Evolutionary conservation across 2,113 vertebrate genomes (phyloP), one percentile per base, ranked within the genome.

Genomic region (Psilopsiagon aymara): DNA sequence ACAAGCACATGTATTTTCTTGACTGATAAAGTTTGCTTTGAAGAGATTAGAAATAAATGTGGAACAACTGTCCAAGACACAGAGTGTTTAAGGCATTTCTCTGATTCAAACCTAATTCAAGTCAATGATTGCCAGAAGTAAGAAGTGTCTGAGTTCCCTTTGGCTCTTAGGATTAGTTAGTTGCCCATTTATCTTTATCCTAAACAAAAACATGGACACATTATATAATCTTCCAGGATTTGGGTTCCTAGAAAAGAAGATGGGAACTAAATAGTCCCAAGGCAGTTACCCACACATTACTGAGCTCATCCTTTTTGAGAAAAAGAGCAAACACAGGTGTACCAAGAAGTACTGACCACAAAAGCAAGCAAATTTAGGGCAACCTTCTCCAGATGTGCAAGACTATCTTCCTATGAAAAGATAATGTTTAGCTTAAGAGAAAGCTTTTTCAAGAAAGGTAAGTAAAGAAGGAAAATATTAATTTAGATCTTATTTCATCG

Each of bases 41-140:
- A 94, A 52, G 19, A 87, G 9, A 91, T 87, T 76, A 90, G 46
- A 94, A 95, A 82, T 85, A 92, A 92, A 87, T 82, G 60, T 85
- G 43, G 84, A 90, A 84, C 55, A 86, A 59, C 66, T 31, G 60
- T 76, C 81, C 62, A 85, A 85, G 82, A 70, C 35, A 41, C 25
- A 85, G 39, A 75, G 15, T n/a, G 35, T 67, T 95, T 69, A 83
- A 59, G 67, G 44, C 70, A 92, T 90, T 94, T 83, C 84, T 89
- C 8, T 33, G 28, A 68, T 78, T 82, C 70, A 86, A 70, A 67
- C 63, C 62, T 91, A 73, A 89, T 95, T 93, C 84, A 92, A 92
- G 41, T 49, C 63, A 94, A 79, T 39, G 5, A 29, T 23, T 85
- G 87, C 84, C 62, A 82, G 70, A 89, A 94, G 84, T 52, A 80